Base-by-base conservation (phyloP, 1,140 invertebrate genomes). In the Drosophila auraria region DNA sequence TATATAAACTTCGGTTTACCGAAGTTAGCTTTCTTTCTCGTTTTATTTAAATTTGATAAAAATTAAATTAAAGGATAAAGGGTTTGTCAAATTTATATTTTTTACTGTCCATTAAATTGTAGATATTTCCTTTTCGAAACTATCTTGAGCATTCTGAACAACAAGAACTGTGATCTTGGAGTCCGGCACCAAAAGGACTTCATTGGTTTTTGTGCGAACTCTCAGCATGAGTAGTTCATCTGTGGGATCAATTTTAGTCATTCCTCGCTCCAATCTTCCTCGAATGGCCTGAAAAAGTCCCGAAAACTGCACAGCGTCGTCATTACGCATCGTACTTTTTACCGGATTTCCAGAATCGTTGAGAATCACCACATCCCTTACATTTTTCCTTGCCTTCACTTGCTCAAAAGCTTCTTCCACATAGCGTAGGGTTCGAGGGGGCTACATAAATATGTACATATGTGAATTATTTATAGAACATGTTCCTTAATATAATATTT, bases 151-250 rank as follows among this genome's bases (percentile, higher is more conserved):
- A 64, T 90, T 81, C 59, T 93, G 92, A 8, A 92, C 80, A 4
- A 92, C 92, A 20, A 93, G 77, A 7, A 82, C 40, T 20, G 92
- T 93, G 57, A 93, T 91, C 76, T 93, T 93, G 2, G 77, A 82
- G 65, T 93, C 92, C 2, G 90, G 90, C 8, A 80, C 77, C 33
- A 93, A 60, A 3, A 93, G 51, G 2, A 91, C 77, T 56, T 93
- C 92, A 47, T 91, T 78, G 0, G 23, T 63, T 60, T 71, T 93
- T 15, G 92, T 93, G 5, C 92, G 83, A 3, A 93, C 72, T 25
- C 92, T 58, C 3, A 93, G 30, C 81, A 92, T 87, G 5, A 79
- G 23, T 11, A 93, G 36, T 66, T 93, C 90, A 59, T 93, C 84
- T 2, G 54, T 73, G 0, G 83, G 70, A 71, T 93, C 84, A 23